Conservation (phyloP, 1,140 invertebrate genomes). For the Wiebesia pumilae region DNA sequence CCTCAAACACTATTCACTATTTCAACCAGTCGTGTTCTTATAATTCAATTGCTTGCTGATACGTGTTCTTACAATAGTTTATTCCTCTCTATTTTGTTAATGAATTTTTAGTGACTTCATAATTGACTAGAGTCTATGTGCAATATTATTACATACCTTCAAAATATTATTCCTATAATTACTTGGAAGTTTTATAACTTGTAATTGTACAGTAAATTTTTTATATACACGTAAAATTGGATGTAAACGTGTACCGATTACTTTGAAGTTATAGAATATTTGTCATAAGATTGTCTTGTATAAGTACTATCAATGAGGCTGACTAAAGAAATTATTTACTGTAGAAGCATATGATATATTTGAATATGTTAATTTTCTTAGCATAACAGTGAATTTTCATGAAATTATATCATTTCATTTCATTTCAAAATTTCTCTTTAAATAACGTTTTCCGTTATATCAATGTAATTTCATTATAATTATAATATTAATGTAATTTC, state of each 20-base stretch:
- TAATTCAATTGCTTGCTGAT: constrained; percentile 11
- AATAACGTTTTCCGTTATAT: no score
- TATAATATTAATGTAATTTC: not conserved
- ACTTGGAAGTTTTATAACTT: not conserved
- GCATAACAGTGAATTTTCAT: no score
- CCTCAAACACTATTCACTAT: constrained; percentile 33
- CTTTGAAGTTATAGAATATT: not conserved
- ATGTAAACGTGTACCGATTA: not conserved
- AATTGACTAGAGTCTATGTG: not conserved
- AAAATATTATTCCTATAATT: not conserved
- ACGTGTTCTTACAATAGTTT: constrained; percentile 8
- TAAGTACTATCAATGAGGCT: not conserved
- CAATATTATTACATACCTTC: constrained; percentile 5
- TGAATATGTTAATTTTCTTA: no score
- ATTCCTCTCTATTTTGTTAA: not conserved
- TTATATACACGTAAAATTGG: no score
- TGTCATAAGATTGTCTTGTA: not conserved
- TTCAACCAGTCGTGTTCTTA: constrained; percentile 28
- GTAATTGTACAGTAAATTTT: not conserved
- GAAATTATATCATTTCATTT: no score
- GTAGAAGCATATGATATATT: not conserved
- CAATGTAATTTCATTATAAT: no score
- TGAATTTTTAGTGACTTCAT: not conserved
- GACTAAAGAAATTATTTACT: not conserved
- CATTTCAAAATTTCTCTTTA: no score